Base-by-base conservation (phyloP, 2,113 vertebrate species). In the Chloebia gouldiae region DNA sequence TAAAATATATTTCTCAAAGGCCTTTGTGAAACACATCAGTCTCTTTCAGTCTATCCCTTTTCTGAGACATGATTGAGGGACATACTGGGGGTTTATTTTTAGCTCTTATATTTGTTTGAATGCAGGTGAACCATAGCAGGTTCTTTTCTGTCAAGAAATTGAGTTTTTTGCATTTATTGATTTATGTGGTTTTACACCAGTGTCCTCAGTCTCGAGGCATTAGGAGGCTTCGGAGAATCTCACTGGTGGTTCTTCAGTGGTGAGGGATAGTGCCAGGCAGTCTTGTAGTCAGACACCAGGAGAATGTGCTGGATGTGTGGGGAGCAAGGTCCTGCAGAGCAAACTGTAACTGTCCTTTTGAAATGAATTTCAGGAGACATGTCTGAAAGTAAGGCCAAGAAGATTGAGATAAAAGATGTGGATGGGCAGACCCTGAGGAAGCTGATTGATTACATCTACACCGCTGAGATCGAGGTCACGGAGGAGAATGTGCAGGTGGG, bases 391-490 rank as follows among this genome's bases (percentile, higher is more conserved):
- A 99, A 99, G 96, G 99, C 99, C 87, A 98, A 98, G 81, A 98
- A 98, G 97, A 98, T 99, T 72, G 99, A 99, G 97, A 99, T 99
- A 93, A 98, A 99, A 89, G 99, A 99, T 0, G 98, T 99, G 17
- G 99, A 99, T 44, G 99, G 99, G 35, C 98, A 98, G 93, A 99
- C 98, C 0, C 98, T 99, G 87, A 98, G 98, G 66, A 99, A 98
- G 93, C 98, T 99, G 96, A 98, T 99, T 14, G 99, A 99, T 96
- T 99, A 99, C 93, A 99, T 99, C 96, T 99, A 99, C 96, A 99
- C 99, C 0, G 99, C 99, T 0, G 99, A 99, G 97, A 99, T 99
- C 2, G 98, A 99, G 91, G 99, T 99, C 95, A 99, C 99, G 0
- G 99, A 99, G 60, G 99, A 99, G 95, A 99, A 99, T 0, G 99